Evolutionary conservation across 2,113 vertebrate species (phyloP).

Genomic region (Heterocephalus glaber): DNA sequence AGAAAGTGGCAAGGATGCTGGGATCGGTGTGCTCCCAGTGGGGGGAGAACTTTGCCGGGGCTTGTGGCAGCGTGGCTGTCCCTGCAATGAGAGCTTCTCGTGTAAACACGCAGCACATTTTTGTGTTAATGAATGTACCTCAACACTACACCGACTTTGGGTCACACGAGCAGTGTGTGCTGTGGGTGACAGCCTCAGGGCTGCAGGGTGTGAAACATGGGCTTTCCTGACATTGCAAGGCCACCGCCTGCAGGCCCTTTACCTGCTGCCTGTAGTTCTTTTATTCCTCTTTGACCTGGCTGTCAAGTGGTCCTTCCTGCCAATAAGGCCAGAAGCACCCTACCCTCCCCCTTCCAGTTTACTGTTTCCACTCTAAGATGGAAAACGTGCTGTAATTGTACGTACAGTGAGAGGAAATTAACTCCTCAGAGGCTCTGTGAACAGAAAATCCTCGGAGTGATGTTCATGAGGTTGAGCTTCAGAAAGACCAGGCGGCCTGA

Average conservation of each 20-base stretch:
- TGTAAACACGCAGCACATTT: neutral
- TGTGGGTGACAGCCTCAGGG: neutral
- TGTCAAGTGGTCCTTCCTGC: neutral
- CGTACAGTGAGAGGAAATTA: neutral
- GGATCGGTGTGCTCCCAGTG: neutral
- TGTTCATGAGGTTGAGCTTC: neutral
- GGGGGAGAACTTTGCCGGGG: neutral
- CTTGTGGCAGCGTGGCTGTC: neutral
- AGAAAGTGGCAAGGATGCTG: neutral
- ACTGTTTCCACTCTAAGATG: neutral
- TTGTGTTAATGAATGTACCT: neutral
- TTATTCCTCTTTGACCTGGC: neutral
- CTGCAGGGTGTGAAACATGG: neutral
- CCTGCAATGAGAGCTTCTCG: neutral
- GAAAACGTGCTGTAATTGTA: neutral
- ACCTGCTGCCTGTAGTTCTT: neutral
- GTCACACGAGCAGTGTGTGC: neutral
- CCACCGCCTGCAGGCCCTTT: neutral
- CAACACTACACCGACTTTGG: neutral
- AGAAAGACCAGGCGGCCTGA: too few relatives aligned
- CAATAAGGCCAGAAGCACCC: neutral
- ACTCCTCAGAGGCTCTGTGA: constrained; percentile 10
- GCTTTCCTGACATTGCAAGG: neutral
- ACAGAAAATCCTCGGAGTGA: neutral
- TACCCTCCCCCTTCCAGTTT: neutral